Base-by-base conservation (phyloP, 2,797 vertebrate species). In the Tachyglossus aculeatus region DNA sequence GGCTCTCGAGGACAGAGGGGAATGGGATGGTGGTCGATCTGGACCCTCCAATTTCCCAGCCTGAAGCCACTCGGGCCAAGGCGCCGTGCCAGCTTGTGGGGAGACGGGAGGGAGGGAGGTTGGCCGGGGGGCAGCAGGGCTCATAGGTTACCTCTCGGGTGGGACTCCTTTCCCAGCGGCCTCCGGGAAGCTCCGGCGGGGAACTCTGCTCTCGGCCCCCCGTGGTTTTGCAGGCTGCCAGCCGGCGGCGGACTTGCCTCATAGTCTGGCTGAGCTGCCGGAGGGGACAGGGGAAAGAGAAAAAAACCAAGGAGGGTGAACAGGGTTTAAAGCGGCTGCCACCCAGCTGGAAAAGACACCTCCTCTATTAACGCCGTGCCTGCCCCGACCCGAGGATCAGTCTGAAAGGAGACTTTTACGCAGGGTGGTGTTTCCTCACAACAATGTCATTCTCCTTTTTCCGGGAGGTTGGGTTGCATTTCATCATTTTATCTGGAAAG, bases 161-260 rank as follows among this genome's bases (percentile, higher is more conserved):
- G 3, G 85, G 52, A 61, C 83, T 89, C 22, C 74, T 72, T 67
- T 90, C 91, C 92, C 90, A 94, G 71, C 61, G 2, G 7, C 88
- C 91, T 1, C 87, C 82, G 1, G 94, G 92, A 76, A 94, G 90
- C 5, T 87, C 72, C 12, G 89, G 82, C 4, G 39, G n/a, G n/a
- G n/a, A n/a, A n/a, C n/a, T n/a, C n/a, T n/a, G 6, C 15, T 77
- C 71, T 5, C 88, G 82, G 55, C 70, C 77, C 6, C 62, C 84
- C 18, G 66, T 45, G 9, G 90, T 92, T 84, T 86, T 94, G 90
- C 91, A 86, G 36, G 94, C 92, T 0, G 95, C 96, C 86, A 98
- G 92, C 81, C 84, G 90, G 68, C 63, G 82, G 82, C 95, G 88
- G n/a, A 95, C 95, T 67, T 94, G 92, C 83, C 87, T 93, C 90